Conservation (phyloP, 2,888 invertebrate genomes). For the Lasioglossum marginatum region DNA sequence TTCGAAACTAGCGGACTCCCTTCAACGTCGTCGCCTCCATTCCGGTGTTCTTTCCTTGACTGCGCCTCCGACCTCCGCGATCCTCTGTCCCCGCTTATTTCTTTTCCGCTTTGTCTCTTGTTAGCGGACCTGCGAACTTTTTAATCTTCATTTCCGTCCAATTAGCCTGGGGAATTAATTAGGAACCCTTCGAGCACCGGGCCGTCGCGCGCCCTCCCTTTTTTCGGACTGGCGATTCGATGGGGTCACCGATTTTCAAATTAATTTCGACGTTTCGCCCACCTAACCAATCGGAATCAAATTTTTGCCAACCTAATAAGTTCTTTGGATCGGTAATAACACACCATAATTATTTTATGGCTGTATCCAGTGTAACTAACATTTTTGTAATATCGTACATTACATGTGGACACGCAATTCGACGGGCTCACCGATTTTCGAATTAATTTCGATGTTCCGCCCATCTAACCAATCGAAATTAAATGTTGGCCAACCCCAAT, state of each 20-base stretch:
- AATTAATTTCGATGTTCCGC: slow-evolving; percentile 3
- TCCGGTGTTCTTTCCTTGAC: slow-evolving; percentile 41
- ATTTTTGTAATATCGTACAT: background rate
- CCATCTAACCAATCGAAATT: background rate
- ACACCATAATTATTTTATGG: background rate
- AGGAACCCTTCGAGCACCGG: slow-evolving; percentile 65
- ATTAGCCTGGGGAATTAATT: slow-evolving; percentile 81
- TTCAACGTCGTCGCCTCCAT: slow-evolving; percentile 61
- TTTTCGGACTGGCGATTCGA: slow-evolving; percentile 1
- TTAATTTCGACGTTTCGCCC: background rate
- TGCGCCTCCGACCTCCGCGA: slow-evolving; percentile 48
- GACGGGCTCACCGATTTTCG: slow-evolving; percentile 1
- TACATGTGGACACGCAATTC: background rate
- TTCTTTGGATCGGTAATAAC: background rate
- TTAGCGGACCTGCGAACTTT: slow-evolving; percentile 77
- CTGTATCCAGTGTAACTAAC: no score
- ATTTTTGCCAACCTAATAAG: background rate
- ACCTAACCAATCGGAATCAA: background rate
- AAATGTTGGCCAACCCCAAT: background rate
- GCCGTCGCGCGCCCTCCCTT: background rate
- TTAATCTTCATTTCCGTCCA: slow-evolving; percentile 82
- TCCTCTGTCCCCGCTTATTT: slow-evolving; percentile 57
- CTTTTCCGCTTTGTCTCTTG: slow-evolving; percentile 74
- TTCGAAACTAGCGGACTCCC: slow-evolving; percentile 79
- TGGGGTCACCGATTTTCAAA: slow-evolving; percentile 10